A percentile compares a stretch with the other conserved stretches of the same genome.
Evolutionary conservation across 1,140 invertebrate genomes (phyloP).

Genomic region (Subanguina moxae): DNA sequence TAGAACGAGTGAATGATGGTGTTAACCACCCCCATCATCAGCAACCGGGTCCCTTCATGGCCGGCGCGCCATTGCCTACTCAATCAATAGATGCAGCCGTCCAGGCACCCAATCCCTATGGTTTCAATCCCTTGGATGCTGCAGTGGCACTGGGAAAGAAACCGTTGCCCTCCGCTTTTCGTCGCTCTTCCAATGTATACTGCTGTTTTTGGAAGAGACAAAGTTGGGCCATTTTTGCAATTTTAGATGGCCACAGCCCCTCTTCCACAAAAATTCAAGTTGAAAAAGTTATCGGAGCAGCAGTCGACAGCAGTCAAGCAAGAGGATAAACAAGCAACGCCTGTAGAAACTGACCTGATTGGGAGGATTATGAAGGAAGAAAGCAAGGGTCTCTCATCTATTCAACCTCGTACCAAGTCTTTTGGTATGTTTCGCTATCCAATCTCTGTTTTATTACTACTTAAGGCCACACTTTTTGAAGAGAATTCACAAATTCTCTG

Average conservation of each 20-base stretch:
- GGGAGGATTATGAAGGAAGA: background rate
- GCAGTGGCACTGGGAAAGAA: slow-evolving; percentile 24
- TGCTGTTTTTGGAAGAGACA: background rate
- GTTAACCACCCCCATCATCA: background rate
- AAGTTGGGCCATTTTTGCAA: background rate
- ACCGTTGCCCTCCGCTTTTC: slow-evolving; percentile 19
- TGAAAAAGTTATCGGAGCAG: slow-evolving; percentile 9
- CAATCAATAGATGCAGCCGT: background rate
- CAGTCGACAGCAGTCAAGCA: background rate
- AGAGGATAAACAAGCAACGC: background rate
- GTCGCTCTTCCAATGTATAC: slow-evolving; percentile 15
- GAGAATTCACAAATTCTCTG: too few relatives aligned
- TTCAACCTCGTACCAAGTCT: too few relatives aligned
- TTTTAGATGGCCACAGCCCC: slow-evolving; percentile 22
- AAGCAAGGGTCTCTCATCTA: too few relatives aligned
- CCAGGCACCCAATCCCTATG: slow-evolving; percentile 7
- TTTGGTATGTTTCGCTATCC: too few relatives aligned
- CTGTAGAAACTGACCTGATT: background rate
- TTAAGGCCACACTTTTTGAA: too few relatives aligned
- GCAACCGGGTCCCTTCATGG: slow-evolving; percentile 13
- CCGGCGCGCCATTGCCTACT: slow-evolving; percentile 21
- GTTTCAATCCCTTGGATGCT: slow-evolving; percentile 16
- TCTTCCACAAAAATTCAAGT: slow-evolving; percentile 2
- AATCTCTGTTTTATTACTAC: too few relatives aligned
- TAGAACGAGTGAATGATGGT: background rate